Evolutionary conservation across 2,797 vertebrate genomes (phyloP).

Genomic region (Todus mexicanus): DNA sequence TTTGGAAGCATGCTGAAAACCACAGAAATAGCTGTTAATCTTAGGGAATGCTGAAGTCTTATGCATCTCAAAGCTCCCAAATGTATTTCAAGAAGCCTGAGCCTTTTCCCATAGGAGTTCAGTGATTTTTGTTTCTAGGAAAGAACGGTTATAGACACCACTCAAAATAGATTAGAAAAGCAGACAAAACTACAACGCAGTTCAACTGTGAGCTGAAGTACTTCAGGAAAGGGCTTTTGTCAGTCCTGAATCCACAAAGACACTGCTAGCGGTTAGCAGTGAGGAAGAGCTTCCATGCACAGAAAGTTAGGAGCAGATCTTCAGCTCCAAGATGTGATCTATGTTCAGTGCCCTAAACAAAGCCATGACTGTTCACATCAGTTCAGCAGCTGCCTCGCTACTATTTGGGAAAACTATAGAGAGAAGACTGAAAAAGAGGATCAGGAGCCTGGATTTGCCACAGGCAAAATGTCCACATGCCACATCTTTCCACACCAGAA

Average conservation of each 20-base stretch:
- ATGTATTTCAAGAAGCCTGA: background rate
- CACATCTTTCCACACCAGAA: background rate
- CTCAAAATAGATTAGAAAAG: background rate
- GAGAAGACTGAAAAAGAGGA: background rate
- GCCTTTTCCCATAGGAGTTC: background rate
- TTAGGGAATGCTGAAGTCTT: background rate
- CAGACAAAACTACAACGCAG: background rate
- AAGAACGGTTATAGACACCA: background rate
- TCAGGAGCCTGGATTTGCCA: background rate
- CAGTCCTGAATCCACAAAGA: background rate
- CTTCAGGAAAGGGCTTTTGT: background rate
- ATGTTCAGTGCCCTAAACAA: background rate
- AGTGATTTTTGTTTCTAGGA: conserved; percentile 3
- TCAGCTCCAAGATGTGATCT: background rate
- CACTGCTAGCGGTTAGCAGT: background rate
- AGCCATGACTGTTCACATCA: background rate
- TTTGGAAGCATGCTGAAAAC: conserved; percentile 26
- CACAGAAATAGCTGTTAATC: background rate
- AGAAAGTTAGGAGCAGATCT: background rate
- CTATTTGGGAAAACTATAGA: background rate
- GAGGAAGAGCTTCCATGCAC: background rate
- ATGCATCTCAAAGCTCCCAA: background rate
- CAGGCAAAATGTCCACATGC: background rate
- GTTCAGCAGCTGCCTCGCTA: background rate
- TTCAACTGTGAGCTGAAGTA: background rate